These are phyloP conservation scores for Lethenteron reissneri DNA, from an alignment of 2,113 vertebrate species.

Conservation along the genomic window DNA sequence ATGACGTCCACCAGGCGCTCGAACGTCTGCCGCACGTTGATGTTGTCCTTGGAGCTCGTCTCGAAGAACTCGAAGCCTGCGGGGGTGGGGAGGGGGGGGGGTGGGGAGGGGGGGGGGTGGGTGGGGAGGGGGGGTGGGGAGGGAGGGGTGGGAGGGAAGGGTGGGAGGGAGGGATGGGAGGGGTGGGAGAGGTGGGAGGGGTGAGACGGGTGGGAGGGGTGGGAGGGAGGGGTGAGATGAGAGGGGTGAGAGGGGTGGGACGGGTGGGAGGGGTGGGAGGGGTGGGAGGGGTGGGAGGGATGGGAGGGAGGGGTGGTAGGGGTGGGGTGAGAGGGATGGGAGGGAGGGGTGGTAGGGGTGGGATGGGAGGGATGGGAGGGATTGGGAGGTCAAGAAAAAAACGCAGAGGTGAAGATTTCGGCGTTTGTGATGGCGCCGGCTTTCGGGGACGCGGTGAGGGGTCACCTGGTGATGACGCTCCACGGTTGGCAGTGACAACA, in stretches of 20 bases:
- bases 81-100: neutral
- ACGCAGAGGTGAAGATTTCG: neutral
- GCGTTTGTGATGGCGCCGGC: neutral
- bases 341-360: neutral
- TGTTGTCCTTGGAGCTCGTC: slow-evolving; percentile 91
- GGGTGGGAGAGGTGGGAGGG: neutral
- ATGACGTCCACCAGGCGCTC: slow-evolving; percentile 88
- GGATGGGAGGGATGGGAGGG: neutral
- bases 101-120: neutral
- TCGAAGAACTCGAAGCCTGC: slow-evolving; percentile 91
- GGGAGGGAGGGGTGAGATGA: neutral
- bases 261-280: neutral
- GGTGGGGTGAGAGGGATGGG: neutral
- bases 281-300: neutral
- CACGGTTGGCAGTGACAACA: no score
- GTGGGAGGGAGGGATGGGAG: neutral
- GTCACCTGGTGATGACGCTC: neutral
- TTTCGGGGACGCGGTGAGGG: neutral
- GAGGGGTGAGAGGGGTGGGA: neutral
- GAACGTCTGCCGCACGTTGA: slow-evolving; percentile 83
- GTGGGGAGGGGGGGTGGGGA: no score
- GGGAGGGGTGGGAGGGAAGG: neutral
- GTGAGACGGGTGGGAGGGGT: no score
- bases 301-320: neutral
- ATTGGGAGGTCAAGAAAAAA: neutral